Base-by-base conservation (phyloP, 2,113 vertebrate genomes). In the Lota lota region DNA sequence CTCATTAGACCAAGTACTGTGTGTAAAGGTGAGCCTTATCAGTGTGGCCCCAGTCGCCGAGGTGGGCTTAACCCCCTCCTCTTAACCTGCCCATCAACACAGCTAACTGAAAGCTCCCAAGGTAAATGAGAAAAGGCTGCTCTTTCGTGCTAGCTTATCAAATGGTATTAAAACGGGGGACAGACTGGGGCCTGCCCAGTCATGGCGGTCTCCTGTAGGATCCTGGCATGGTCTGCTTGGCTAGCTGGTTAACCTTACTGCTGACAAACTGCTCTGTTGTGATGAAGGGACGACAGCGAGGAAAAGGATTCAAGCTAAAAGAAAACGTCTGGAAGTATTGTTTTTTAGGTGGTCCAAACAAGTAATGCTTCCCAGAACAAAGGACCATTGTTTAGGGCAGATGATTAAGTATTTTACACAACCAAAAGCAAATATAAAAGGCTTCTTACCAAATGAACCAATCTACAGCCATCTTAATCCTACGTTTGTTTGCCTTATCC, bases 121-220 rank as follows among this genome's bases (percentile, higher is more conserved):
- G 75, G 47, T 62, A 83, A 82, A 81, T 76, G 69, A 77, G 70
- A 80, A 81, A 80, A 79, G 64, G 79, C 75, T 77, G 57, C 73
- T 76, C 86, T 87, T 87, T 90, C 85, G 87, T 84, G 85, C 85
- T 78, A 79, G 80, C 86, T 90, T 84, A 88, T 88, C 87, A 90
- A 89, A 83, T 63, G 72, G 83, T 76, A 82, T 83, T 87, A 79
- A 82, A 83, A 71, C 50, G 71, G 58, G 78, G 76, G 84, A 10
- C 70, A 21, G 40, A 14, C 4, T 6, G 47, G 83, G 83, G 79
- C 77, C 79, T 88, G 80, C 83, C 81, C 64, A 20, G 74, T 87
- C 79, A 77, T 86, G 84, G 81, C 73, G 28, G 69, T 69, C 68
- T 84, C 40, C 67, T 72, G 71, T 61, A 61, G 69, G 76, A 84